phyloP scores from a whole-genome alignment of 2,797 vertebrate species.

The Argya squamiceps region DNA sequence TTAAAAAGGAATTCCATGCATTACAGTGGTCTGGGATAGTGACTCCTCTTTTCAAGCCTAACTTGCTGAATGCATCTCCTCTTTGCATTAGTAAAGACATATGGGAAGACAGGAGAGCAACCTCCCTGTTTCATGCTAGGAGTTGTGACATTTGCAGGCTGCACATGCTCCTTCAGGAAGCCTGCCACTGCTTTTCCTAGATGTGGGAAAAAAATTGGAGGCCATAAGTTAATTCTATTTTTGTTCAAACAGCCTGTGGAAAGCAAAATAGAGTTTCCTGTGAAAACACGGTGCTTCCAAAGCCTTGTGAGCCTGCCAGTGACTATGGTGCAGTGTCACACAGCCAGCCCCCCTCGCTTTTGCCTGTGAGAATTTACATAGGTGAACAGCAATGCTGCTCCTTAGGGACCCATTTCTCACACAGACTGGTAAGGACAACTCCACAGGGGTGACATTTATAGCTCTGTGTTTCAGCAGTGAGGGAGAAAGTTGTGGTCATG shows the following conservation, averaged over 20 bases:
- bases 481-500: neutral
- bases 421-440: neutral
- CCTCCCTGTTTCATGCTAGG: neutral
- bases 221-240: conserved; percentile 17
- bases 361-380: neutral
- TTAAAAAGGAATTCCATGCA: neutral
- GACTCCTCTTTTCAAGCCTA: neutral
- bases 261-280: conserved; percentile 20
- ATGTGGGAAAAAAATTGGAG: neutral
- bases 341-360: neutral
- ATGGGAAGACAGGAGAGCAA: neutral
- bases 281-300: neutral
- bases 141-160: neutral
- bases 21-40: neutral
- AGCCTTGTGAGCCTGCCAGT: neutral
- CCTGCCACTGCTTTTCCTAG: neutral
- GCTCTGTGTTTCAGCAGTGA: neutral
- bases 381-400: neutral
- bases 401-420: neutral
- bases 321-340: neutral
- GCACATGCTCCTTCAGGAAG: neutral
- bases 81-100: neutral
- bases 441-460: neutral
- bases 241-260: neutral
- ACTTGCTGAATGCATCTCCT: neutral